phyloP scores from a whole-genome alignment of 2,113 vertebrate species.

The Polyodon spathula region DNA sequence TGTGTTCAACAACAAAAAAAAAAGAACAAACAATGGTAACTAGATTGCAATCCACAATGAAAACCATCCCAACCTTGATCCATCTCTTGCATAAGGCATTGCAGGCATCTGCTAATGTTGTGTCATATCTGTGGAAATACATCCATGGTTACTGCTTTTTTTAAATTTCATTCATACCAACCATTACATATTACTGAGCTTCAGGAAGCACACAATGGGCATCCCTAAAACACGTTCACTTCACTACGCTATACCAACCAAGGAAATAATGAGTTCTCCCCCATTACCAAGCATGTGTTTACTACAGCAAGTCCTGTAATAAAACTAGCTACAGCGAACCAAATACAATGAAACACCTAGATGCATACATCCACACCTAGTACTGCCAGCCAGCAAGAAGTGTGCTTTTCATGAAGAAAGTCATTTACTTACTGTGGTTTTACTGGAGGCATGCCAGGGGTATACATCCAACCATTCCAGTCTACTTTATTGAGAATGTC shows the following conservation, averaged over 20 bases:
- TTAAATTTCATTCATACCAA: too few species aligned
- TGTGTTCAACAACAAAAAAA: neutral
- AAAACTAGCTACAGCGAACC: too few species aligned
- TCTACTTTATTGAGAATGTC: conserved; percentile 84
- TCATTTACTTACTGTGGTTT: conserved; percentile 79
- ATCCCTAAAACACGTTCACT: neutral
- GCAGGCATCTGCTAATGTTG: conserved; percentile 75
- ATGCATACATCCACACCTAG: too few species aligned
- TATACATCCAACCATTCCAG: conserved; percentile 85
- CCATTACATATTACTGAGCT: too few species aligned
- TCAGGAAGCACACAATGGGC: too few species aligned
- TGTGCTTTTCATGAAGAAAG: too few species aligned
- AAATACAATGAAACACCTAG: too few species aligned
- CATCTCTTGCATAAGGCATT: conserved; percentile 72
- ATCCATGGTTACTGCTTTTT: too few species aligned
- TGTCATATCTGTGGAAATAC: conserved; percentile 70
- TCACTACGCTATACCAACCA: too few species aligned
- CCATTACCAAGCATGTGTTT: neutral
- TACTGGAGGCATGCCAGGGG: conserved; percentile 86
- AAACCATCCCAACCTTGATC: conserved; percentile 66
- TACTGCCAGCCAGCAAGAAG: too few species aligned
- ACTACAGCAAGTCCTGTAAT: too few species aligned
- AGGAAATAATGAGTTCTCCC: too few species aligned
- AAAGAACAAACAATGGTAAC: neutral
- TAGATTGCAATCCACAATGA: neutral